phyloP scores from a whole-genome alignment of 2,797 vertebrate genomes.

The Hoplostethus atlanticus region DNA sequence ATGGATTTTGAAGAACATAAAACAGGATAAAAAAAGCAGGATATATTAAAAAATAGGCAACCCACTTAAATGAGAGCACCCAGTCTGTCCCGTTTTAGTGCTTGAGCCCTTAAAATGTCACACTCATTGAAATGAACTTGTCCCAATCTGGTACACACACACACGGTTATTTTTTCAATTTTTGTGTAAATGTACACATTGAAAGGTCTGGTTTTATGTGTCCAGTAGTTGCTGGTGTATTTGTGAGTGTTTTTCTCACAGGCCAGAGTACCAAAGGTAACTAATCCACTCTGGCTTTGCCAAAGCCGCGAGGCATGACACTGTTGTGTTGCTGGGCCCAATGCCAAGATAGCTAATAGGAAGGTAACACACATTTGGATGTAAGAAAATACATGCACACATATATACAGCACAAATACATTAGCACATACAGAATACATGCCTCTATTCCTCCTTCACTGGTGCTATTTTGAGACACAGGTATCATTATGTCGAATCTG shows the following conservation, averaged over 20 bases:
- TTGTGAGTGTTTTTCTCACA: constrained; percentile 32
- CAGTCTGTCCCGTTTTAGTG: too few relatives aligned
- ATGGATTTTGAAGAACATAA: too few relatives aligned
- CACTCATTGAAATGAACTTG: neutral
- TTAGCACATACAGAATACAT: neutral
- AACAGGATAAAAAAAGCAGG: too few relatives aligned
- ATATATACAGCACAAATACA: neutral
- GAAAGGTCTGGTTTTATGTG: neutral
- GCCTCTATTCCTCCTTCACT: neutral
- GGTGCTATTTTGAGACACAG: neutral
- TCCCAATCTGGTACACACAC: constrained; percentile 1
- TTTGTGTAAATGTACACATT: constrained; percentile 23
- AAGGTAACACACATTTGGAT: neutral
- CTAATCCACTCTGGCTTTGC: constrained; percentile 53
- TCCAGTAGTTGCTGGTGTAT: constrained; percentile 1
- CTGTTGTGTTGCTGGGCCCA: constrained; percentile 11
- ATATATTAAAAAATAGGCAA: too few relatives aligned
- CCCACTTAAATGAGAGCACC: too few relatives aligned
- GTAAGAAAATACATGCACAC: neutral
- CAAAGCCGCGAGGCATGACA: constrained; percentile 61
- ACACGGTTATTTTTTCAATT: too few relatives aligned
- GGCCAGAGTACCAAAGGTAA: constrained; percentile 54
- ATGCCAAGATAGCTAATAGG: neutral
- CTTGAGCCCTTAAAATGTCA: constrained; percentile 6
- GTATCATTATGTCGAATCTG: neutral